These are phyloP conservation scores for Contarinia nasturtii DNA, from an alignment of 1,140 invertebrate genomes.

Conservation along the genomic window DNA sequence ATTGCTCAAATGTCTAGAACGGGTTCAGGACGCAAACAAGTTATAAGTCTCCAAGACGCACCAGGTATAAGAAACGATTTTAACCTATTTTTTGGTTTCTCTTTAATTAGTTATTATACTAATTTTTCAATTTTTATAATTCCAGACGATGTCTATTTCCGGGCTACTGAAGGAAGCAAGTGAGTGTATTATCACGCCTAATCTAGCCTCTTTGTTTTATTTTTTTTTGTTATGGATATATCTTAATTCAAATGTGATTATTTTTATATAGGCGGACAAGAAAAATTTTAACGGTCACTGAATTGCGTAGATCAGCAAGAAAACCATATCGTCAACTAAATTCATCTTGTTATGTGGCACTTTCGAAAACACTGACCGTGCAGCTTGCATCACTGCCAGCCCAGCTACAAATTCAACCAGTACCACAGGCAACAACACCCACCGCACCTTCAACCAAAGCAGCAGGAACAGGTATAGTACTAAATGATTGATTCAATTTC, in stretches of 20 bases:
- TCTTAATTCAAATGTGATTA: conserved; percentile 2
- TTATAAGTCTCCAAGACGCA: conserved; percentile 94
- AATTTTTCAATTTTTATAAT: no score
- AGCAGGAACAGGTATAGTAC: conserved; percentile 12
- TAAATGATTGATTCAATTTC: no score
- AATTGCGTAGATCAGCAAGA: conserved; percentile 71
- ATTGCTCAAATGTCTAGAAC: conserved; percentile 42
- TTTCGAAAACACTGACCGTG: conserved; percentile 10
- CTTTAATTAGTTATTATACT: no score
- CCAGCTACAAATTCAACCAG: conserved; percentile 8
- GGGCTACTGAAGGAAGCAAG: conserved; percentile 77
- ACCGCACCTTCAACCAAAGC: conserved; percentile 7
- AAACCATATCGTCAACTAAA: conserved; percentile 68
- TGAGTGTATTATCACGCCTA: conserved; percentile 28
- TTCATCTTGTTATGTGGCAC: conserved; percentile 10
- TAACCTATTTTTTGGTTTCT: no score
- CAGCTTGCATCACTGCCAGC: conserved; percentile 10
- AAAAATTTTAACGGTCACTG: conserved; percentile 55
- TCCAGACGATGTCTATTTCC: conserved; percentile 91
- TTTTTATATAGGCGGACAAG: conserved; percentile 50
- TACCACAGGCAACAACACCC: conserved; percentile 17
- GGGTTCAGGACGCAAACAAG: conserved; percentile 56
- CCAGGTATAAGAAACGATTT: no score
- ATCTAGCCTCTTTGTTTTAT: background rate
- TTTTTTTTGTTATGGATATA: background rate